Conservation (phyloP, 2,888 invertebrate genomes). For the Drosophila colorata region DNA sequence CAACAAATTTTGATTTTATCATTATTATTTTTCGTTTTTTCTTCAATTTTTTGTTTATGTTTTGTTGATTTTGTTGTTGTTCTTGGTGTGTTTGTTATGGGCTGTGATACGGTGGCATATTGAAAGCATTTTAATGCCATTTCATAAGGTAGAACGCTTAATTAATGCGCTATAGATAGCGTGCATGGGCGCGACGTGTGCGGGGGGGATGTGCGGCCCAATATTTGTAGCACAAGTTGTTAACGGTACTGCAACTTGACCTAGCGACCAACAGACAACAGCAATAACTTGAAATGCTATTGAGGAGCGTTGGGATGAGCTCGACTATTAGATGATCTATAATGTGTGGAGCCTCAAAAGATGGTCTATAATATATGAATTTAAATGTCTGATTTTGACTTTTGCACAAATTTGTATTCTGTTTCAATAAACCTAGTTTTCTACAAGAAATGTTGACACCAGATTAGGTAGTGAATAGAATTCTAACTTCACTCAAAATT, state of each 20-base stretch:
- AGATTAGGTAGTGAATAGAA: too few species aligned
- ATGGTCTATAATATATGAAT: too few species aligned
- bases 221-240: slow-evolving; percentile 7
- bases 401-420: too few species aligned
- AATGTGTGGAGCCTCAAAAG: too few species aligned
- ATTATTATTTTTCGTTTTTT: slow-evolving; percentile 16
- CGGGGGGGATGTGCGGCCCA: not conserved
- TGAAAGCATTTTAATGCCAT: slow-evolving; percentile 58
- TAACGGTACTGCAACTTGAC: slow-evolving; percentile 55
- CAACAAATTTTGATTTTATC: slow-evolving; percentile 34
- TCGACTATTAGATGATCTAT: slow-evolving; percentile 15
- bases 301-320: not conserved
- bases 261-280: slow-evolving; percentile 40
- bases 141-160: slow-evolving; percentile 45
- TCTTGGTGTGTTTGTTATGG: not conserved
- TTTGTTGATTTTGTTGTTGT: slow-evolving; percentile 7
- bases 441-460: too few species aligned
- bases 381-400: too few species aligned
- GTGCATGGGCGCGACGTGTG: not conserved
- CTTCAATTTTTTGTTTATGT: not conserved
- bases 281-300: not conserved
- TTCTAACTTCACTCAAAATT: too few species aligned
- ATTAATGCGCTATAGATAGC: slow-evolving; percentile 50
- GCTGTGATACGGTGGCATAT: slow-evolving; percentile 29
- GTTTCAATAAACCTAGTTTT: too few species aligned